Evolutionary conservation across 2,797 vertebrate species (phyloP), one percentile per base, ranked within the genome.

Genomic region (Sternotherus odoratus): DNA sequence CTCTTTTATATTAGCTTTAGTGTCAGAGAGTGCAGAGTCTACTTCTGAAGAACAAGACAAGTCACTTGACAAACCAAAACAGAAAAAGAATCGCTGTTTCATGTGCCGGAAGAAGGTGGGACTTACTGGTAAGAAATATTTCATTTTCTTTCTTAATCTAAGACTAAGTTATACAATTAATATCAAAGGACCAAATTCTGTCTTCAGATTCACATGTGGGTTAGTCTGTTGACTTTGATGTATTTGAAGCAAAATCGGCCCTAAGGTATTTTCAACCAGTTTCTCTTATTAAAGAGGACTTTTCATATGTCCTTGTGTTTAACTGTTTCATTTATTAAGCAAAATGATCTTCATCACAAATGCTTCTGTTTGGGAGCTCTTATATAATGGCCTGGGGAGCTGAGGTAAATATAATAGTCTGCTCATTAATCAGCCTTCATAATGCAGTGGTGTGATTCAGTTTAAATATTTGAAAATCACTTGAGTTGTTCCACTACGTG

Each of bases 71-170:
- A 98, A 98, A 97, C 98, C 98, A 94, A 98, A 98, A 97, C 98
- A 98, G 96, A 99, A 98, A 96, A 99, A 98, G 97, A 98, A 98
- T 92, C 99, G 99, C 94, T 99, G 99, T 96, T 98, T 98, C 96
- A 98, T 98, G 97, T 99, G 99, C 97, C 98, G 98, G 84, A 99
- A 99, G 97, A 99, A 99, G 97, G 98, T 99, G 93, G 99, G 99
- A 94, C 98, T 99, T 93, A 99, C 99, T 88, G 99, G 99, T 99
- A 97, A 96, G 98, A 89, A 79, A 75, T 6, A 39, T 17, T 57
- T 39, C 17, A 77, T 88, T 82, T 2, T 17, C 91, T 69, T 69
- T 77, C 63, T 78, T 89, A 23, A 54, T 63, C 39, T 11, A 33
- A 74, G 33, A 28, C 39, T 23, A 82, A 21, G 8, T 78, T 86